Base-by-base conservation (phyloP, 2,113 vertebrate genomes). In the Oriolus oriolus region DNA sequence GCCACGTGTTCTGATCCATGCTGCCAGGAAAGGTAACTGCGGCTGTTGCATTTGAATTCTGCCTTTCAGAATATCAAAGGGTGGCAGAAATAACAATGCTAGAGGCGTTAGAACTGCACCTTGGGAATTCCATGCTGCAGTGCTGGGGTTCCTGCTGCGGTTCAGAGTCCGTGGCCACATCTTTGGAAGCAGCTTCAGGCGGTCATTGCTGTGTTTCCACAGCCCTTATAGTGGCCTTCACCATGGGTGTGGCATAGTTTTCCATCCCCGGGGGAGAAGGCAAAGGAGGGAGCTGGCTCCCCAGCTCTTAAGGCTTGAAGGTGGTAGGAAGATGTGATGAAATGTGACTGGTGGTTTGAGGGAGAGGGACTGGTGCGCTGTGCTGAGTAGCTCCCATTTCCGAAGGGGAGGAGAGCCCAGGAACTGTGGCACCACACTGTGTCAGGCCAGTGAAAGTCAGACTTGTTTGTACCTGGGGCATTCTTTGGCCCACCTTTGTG, bases 61-160 rank as follows among this genome's bases (percentile, higher is more conserved):
- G 33, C 52, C 28, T 64, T n/a, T 79, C 26, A 33, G 11, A 64
- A n/a, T 54, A 13, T 16, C 37, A 28, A 83, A 74, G 23, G 27
- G 21, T 76, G 23, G n/a, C 35, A 80, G 37, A 88, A 83, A 78
- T 39, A 20, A 28, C 56, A 37, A 13, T 12, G 10, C 28, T 33
- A 19, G 47, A 81, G 22, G 8, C 23, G 4, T 35, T 65, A 50
- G 56, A 69, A 66, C 45, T 18, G 12, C 7, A 16, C 33, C 5
- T 56, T 50, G 53, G n/a, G 42, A 83, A 27, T 3, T 4, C 21
- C 1, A 0, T 44, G 26, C 8, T 66, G 7, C 21, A 6, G 19
- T 85, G 23, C 30, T 3, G 4, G 24, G 12, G 14, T 7, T 84
- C 23, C 45, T 70, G 30, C 18, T 56, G n/a, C 0, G 0, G 20